Evolutionary conservation across 1,140 invertebrate genomes (phyloP).

Genomic region (Littorina saxatilis): DNA sequence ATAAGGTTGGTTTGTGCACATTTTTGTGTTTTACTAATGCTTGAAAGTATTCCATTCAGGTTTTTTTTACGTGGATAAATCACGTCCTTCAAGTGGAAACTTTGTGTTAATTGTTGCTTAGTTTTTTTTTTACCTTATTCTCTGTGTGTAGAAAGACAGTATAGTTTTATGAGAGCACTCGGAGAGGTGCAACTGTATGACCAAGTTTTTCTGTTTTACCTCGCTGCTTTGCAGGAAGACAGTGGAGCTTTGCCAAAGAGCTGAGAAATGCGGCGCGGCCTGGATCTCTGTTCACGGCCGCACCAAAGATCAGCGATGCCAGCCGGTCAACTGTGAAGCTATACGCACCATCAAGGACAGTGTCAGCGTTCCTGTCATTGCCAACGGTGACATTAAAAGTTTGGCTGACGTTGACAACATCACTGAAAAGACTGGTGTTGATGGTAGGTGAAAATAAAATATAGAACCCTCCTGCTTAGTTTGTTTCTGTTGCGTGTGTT

Average conservation of each 20-base stretch:
- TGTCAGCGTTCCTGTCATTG: constrained; percentile 88
- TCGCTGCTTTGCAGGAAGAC: constrained; percentile 79
- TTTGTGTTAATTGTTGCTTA: too few species aligned
- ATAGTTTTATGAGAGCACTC: too few species aligned
- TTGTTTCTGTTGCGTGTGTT: too few species aligned
- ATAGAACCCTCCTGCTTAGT: too few species aligned
- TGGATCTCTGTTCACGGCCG: constrained; percentile 94
- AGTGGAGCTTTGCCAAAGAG: constrained; percentile 84
- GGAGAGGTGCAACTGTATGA: too few species aligned
- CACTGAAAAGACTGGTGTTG: constrained; percentile 82
- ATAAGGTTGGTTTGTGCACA: constrained; percentile 73
- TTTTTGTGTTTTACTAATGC: not conserved
- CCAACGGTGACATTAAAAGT: constrained; percentile 91
- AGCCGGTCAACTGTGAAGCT: constrained; percentile 85
- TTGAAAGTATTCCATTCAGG: not conserved
- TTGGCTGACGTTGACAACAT: constrained; percentile 84
- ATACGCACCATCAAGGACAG: constrained; percentile 85
- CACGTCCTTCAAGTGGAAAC: too few species aligned
- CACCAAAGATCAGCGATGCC: constrained; percentile 87
- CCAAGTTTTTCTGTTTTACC: too few species aligned
- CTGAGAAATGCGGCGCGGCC: constrained; percentile 90
- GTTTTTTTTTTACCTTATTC: too few species aligned
- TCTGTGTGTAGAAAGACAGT: too few species aligned
- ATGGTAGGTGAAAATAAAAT: constrained; percentile 85
- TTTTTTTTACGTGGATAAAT: too few species aligned